These are phyloP conservation scores for Ophiothrix spiculata DNA, from an alignment of 35 echinoderm and acorn worm species.

Conservation along the genomic window DNA sequence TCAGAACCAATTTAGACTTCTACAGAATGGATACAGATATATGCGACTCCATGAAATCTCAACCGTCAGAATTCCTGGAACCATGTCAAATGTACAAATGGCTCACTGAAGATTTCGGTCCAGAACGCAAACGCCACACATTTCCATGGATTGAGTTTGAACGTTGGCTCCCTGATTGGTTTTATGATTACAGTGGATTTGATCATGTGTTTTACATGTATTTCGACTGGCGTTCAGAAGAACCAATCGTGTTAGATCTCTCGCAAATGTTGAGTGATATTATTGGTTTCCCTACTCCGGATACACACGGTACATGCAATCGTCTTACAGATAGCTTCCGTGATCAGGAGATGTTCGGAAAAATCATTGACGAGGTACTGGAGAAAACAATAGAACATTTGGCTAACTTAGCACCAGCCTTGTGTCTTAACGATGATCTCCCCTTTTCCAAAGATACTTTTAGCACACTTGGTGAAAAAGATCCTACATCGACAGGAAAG, in stretches of 20 bases:
- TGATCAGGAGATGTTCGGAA: background rate
- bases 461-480: background rate
- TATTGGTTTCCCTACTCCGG: background rate
- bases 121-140: background rate
- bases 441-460: background rate
- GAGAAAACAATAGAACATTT: background rate
- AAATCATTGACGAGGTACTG: background rate
- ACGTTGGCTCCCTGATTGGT: background rate
- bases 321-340: background rate
- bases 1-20: background rate
- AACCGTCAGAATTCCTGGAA: background rate
- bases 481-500: background rate
- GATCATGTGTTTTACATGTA: slow-evolving; percentile 1
- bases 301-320: background rate
- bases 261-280: background rate
- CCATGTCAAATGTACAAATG: background rate
- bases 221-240: background rate
- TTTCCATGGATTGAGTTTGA: background rate
- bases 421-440: background rate
- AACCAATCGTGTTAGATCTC: background rate
- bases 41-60: background rate
- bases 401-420: background rate
- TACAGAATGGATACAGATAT: background rate
- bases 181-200: slow-evolving; percentile 8
- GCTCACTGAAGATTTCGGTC: background rate